Evolutionary conservation across 2,113 vertebrate genomes (phyloP).

Genomic region (Muntiacus muntjak): DNA sequence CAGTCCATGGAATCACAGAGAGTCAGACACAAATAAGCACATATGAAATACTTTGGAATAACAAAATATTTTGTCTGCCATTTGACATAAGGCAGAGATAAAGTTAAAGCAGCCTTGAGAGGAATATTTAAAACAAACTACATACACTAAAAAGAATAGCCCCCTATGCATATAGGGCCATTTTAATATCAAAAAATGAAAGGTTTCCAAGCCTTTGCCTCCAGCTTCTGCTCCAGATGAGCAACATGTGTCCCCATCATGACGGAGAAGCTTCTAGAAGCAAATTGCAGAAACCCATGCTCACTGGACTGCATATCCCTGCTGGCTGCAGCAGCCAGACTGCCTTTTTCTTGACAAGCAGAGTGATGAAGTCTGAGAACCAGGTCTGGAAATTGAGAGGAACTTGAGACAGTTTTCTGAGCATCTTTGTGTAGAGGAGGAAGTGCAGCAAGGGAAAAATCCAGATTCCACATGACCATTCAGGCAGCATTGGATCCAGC

Average conservation of each 20-base stretch:
- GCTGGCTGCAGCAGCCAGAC: neutral
- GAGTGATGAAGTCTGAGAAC: neutral
- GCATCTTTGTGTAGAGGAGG: neutral
- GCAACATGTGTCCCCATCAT: neutral
- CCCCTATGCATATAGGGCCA: neutral
- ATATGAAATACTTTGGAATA: neutral
- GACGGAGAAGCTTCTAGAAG: neutral
- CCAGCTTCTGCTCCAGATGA: neutral
- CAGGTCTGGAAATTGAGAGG: neutral
- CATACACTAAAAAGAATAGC: neutral
- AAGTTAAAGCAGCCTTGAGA: neutral
- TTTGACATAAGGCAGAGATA: neutral
- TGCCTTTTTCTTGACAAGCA: neutral
- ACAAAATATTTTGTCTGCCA: neutral
- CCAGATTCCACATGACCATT: neutral
- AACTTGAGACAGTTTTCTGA: neutral
- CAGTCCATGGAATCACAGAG: neutral
- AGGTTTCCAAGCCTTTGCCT: neutral
- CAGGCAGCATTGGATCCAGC: neutral
- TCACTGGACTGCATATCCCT: no score
- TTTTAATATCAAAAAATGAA: neutral
- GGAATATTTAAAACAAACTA: neutral
- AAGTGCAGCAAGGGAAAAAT: neutral
- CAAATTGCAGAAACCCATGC: neutral
- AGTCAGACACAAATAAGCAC: neutral